Evolutionary conservation across 30 jellyfish, hydroid and myxozoan genomes (phyloP), one percentile per base, ranked within the genome.

Genomic region (Sanderia malayensis): DNA sequence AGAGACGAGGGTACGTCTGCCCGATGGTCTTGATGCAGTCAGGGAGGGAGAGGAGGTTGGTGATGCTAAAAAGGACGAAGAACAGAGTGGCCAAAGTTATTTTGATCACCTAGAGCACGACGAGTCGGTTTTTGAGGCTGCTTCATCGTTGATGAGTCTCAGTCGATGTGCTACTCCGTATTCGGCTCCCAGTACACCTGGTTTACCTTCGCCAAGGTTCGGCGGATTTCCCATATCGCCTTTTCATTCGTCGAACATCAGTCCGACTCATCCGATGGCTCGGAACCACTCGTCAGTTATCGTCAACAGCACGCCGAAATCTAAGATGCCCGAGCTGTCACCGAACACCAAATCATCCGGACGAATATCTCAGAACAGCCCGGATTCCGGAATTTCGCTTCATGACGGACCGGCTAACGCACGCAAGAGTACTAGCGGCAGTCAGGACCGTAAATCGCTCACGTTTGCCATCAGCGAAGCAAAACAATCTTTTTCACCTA

Each of bases 81-180:
- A 71, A 17, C 76, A 79, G 21, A 70, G 31, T 6, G 33, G 76
- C n/a, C 44, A 75, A 15, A 32, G 55, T 2, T n/a, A n/a, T n/a
- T 73, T 44, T 55, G 86, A 76, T 26, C 58, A 4, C 18, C 13
- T 63, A 9, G 86, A 80, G 28, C 76, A 55, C 22, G 98, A 90
- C 61, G 98, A 82, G 25, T 73, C 95, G 6, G 98, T 57, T 20
- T 69, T 76, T 62, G 98, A 90, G 46, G 98, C 98, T 60, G 98
- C 98, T 4, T 90, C 98, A 17, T 58, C 98, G 3, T 67, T 90
- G 73, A 76, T 90, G 79, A 64, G 95, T 20, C 86, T 90, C 18
- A 90, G 98, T 49, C 77, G 98, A 1, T 83, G 96, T 44, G 94
- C 94, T 46, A 90, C 98, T 0, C 98, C 98, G 19, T 90, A 71